Conservation (phyloP, 2,888 invertebrate genomes). For the Tineola bisselliella region DNA sequence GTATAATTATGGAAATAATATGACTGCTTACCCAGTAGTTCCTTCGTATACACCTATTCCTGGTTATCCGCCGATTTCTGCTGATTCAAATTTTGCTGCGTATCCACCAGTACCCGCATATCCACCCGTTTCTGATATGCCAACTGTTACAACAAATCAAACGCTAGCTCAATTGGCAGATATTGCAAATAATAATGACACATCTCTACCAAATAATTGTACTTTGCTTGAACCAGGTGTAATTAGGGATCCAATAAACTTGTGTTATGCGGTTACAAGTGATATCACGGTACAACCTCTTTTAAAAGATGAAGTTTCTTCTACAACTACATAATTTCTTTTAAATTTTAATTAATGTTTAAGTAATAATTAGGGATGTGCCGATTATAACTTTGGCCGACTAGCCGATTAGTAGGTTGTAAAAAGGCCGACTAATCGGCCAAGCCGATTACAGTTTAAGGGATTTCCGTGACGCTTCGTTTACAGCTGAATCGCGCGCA, state of each 20-base stretch:
- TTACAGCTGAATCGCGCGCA: too few relatives aligned
- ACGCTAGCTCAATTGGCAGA: background rate
- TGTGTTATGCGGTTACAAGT: constrained; percentile 43
- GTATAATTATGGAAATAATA: background rate
- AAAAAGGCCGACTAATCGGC: too few relatives aligned
- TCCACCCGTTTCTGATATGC: background rate
- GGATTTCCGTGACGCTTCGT: too few relatives aligned
- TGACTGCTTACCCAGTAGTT: background rate
- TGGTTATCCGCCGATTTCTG: background rate
- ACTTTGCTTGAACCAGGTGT: constrained; percentile 32
- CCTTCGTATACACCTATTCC: constrained; percentile 18
- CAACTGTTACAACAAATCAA: background rate
- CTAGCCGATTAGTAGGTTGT: too few relatives aligned
- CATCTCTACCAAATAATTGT: constrained; percentile 26
- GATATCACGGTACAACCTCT: constrained; percentile 41
- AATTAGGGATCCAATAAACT: constrained; percentile 50
- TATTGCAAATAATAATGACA: background rate
- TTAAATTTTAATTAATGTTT: background rate
- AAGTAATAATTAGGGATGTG: too few relatives aligned
- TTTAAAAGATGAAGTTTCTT: background rate
- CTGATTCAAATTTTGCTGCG: background rate
- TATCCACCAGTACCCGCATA: background rate
- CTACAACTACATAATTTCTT: background rate
- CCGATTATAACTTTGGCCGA: too few relatives aligned
- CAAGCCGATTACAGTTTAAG: too few relatives aligned